Evolutionary conservation across 1,140 invertebrate genomes (phyloP).

Genomic region (Augochlora pura): DNA sequence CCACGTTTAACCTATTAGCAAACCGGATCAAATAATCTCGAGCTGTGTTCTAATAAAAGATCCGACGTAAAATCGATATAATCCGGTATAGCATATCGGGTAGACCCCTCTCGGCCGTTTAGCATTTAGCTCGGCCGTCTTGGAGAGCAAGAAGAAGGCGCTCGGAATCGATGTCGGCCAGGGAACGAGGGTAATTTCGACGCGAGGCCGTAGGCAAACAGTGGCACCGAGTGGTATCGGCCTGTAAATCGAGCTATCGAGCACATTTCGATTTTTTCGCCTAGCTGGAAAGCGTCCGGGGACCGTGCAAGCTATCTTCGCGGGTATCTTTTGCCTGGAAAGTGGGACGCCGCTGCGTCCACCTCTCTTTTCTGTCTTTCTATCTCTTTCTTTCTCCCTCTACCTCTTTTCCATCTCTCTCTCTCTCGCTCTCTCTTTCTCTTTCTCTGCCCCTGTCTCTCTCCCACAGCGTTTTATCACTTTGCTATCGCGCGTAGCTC

Average conservation of each 20-base stretch:
- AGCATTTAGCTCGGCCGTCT: not conserved
- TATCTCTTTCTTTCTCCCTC: not conserved
- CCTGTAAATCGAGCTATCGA: constrained; percentile 41
- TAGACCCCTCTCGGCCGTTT: too few relatives aligned
- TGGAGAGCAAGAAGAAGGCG: not conserved
- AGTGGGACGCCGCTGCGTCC: constrained; percentile 56
- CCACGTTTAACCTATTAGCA: too few relatives aligned
- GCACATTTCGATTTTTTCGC: constrained; percentile 43
- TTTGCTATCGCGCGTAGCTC: constrained; percentile 50
- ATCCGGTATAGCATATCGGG: too few relatives aligned
- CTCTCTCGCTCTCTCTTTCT: not conserved
- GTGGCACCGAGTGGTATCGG: constrained; percentile 21
- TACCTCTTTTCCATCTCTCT: not conserved
- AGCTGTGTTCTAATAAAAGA: too few relatives aligned
- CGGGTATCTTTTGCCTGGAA: constrained; percentile 57
- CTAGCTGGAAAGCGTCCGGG: constrained; percentile 52
- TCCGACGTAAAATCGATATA: too few relatives aligned
- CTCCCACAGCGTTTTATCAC: constrained; percentile 52
- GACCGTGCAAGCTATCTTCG: constrained; percentile 54
- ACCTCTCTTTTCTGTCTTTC: constrained; percentile 37
- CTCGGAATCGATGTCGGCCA: not conserved
- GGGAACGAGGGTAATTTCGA: constrained; percentile 7
- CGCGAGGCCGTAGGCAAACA: constrained; percentile 16
- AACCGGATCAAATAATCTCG: too few relatives aligned
- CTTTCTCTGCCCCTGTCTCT: not conserved